A percentile compares a stretch with the other conserved stretches of the same genome.
Conservation (phyloP, 2,113 vertebrate genomes). For the Pangasianodon gigas region DNA sequence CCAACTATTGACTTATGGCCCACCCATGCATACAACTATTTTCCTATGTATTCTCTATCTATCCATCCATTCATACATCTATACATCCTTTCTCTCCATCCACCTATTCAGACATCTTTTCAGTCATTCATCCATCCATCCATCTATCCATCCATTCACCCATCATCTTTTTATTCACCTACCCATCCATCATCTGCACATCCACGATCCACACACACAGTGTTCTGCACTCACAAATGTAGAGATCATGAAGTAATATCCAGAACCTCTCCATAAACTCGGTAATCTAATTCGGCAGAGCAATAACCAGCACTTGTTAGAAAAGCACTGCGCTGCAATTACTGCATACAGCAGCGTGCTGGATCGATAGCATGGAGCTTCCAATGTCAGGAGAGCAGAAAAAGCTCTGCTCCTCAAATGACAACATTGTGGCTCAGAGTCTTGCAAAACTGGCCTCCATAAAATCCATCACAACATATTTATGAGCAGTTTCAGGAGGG, state of each 20-base stretch:
- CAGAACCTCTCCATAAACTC: conserved; percentile 69
- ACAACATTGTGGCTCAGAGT: conserved; percentile 64
- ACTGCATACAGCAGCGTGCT: conserved; percentile 66
- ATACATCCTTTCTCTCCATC: neutral
- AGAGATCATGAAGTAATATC: conserved; percentile 69
- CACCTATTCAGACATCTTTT: neutral
- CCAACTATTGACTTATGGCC: neutral
- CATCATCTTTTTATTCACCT: neutral
- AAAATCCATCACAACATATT: conserved; percentile 77
- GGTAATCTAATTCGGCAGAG: conserved; percentile 74
- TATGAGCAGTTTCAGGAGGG: conserved; percentile 71
- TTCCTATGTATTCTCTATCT: neutral
- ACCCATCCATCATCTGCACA: neutral
- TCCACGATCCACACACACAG: neutral
- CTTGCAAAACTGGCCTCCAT: conserved; percentile 67
- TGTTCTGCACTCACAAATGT: conserved; percentile 52
- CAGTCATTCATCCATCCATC: neutral
- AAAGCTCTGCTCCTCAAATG: conserved; percentile 71
- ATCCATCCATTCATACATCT: too few species aligned
- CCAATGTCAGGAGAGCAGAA: conserved; percentile 69
- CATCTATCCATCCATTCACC: neutral
- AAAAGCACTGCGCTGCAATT: conserved; percentile 72
- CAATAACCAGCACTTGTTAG: conserved; percentile 77
- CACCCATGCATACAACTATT: neutral
- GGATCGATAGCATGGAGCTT: conserved; percentile 74